Evolutionary conservation across 2,113 vertebrate species (phyloP).

Genomic region (Thinocorus orbignyianus): DNA sequence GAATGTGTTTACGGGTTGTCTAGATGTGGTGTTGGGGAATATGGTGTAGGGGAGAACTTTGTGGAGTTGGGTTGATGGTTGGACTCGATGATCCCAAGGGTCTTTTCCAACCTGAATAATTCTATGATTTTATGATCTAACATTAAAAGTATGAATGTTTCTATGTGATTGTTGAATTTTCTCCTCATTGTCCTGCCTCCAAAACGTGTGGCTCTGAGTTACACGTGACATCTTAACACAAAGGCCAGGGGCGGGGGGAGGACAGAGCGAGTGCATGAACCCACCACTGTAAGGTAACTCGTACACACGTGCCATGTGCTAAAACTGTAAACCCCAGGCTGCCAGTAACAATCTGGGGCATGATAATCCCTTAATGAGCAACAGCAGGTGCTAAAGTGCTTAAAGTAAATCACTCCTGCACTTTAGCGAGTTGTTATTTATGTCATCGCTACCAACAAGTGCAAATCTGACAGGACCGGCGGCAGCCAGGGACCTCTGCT

Average conservation of each 20-base stretch:
- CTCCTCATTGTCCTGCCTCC: neutral
- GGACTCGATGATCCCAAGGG: no score
- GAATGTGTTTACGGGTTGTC: no score
- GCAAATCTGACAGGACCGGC: neutral
- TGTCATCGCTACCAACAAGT: conserved; percentile 21
- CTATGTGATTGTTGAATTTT: neutral
- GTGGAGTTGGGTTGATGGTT: no score
- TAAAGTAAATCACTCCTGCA: conserved; percentile 66
- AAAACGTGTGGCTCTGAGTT: neutral
- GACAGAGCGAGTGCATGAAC: neutral
- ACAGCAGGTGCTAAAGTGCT: conserved; percentile 76
- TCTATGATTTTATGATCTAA: neutral
- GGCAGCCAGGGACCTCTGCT: neutral
- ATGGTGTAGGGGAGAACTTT: no score
- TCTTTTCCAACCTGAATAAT: no score
- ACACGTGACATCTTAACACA: neutral
- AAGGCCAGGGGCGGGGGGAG: neutral
- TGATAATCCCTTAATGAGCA: conserved; percentile 72
- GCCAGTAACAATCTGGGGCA: conserved; percentile 58
- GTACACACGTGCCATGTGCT: neutral
- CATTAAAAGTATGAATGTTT: neutral
- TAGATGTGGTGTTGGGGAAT: no score
- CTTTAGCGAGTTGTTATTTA: conserved; percentile 64
- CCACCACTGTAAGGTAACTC: neutral
- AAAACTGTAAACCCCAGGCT: conserved; percentile 17